Evolutionary conservation across 2,888 invertebrate genomes (phyloP).

Genomic region (Agrotis exclamationis): DNA sequence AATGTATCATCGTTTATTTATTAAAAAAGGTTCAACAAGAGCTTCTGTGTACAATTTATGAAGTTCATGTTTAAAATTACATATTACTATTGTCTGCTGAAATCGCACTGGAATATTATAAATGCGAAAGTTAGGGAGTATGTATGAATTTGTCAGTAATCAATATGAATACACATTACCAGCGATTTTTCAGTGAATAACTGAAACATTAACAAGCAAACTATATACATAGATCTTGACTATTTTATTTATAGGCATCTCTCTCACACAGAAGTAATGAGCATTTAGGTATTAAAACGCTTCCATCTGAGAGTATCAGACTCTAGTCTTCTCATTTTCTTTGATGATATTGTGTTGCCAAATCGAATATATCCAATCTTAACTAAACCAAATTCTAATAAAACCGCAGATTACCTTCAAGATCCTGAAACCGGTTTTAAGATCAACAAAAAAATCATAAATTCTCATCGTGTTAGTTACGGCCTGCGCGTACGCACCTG

Average conservation of each 20-base stretch:
- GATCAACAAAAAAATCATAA: background rate
- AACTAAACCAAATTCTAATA: background rate
- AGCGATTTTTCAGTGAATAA: no score
- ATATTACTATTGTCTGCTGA: no score
- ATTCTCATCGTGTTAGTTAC: constrained; percentile 1
- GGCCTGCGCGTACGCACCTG: constrained; percentile 29
- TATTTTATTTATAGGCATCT: background rate
- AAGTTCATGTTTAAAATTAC: no score
- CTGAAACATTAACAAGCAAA: background rate
- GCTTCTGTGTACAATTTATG: no score
- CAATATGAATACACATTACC: no score
- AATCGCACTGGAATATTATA: no score
- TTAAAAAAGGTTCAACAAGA: no score
- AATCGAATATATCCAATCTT: background rate
- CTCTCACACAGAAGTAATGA: background rate
- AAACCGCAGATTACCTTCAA: background rate
- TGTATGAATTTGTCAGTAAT: no score
- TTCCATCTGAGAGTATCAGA: no score
- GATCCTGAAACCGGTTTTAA: background rate
- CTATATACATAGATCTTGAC: background rate
- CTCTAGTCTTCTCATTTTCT: background rate
- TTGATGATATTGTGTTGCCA: background rate
- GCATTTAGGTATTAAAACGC: no score
- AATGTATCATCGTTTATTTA: background rate
- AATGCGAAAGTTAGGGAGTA: no score